Conservation (phyloP, 2,888 invertebrate genomes). For the Pandemis heparana region DNA sequence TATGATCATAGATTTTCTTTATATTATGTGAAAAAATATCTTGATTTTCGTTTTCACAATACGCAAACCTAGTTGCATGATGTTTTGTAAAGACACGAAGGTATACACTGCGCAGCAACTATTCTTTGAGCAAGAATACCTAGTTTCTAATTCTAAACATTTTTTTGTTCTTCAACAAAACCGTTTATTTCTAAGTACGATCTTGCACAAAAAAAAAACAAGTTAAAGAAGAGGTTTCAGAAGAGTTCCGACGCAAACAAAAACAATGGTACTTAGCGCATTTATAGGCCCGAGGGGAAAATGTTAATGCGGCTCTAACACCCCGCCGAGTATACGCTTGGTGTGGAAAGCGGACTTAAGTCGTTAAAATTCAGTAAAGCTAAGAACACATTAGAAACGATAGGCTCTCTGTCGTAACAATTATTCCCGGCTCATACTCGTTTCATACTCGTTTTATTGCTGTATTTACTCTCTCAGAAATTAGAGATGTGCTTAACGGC, state of each 20-base stretch:
- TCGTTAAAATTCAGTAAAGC: constrained; percentile 68
- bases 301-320: constrained; percentile 29
- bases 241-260: constrained; percentile 6
- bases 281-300: constrained; percentile 20
- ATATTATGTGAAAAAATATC: too few species aligned
- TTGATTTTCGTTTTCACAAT: too few species aligned
- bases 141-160: not conserved
- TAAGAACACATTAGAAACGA: constrained; percentile 64
- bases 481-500: constrained; percentile 50
- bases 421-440: constrained; percentile 62
- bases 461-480: constrained; percentile 51
- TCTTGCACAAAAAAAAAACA: not conserved
- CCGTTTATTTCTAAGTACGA: not conserved
- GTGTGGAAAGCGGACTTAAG: constrained; percentile 37
- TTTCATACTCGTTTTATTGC: constrained; percentile 63
- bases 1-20: too few species aligned
- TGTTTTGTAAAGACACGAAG: too few species aligned
- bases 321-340: constrained; percentile 16
- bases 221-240: not conserved
- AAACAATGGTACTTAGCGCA: constrained; percentile 11
- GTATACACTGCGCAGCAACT: not conserved
- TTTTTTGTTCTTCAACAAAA: not conserved
- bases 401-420: constrained; percentile 61
- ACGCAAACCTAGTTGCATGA: too few species aligned
- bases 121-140: not conserved